Conservation (phyloP, 2,797 vertebrate species). For the Nannoperca obscura region DNA sequence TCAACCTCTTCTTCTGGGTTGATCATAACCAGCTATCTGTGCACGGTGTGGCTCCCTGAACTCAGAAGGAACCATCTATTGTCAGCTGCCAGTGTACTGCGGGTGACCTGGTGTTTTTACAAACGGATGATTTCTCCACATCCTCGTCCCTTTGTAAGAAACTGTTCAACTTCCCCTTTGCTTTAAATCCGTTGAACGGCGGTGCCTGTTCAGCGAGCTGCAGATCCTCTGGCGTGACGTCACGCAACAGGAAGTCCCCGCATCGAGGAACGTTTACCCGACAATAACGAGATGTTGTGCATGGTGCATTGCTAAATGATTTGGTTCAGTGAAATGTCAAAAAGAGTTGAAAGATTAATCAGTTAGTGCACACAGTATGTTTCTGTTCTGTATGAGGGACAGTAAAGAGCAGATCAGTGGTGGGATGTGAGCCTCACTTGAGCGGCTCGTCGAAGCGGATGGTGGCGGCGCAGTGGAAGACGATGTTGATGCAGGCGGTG, state of each 20-base stretch:
- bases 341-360: background rate
- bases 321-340: background rate
- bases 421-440: conserved; percentile 86
- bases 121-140: conserved; percentile 33
- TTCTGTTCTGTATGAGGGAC: background rate
- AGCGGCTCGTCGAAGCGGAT: conserved; percentile 97
- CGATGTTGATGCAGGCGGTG: conserved; percentile 87
- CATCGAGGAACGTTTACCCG: background rate
- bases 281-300: background rate
- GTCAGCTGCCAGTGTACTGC: background rate
- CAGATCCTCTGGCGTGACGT: conserved; percentile 10
- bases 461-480: conserved; percentile 99
- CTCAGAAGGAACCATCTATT: conserved; percentile 1
- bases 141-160: conserved; percentile 17
- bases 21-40: background rate
- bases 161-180: conserved; percentile 25
- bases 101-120: background rate
- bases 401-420: background rate
- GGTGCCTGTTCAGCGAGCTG: background rate
- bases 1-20: background rate
- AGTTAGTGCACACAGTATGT: too few relatives aligned
- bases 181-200: background rate
- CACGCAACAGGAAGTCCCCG: conserved; percentile 29
- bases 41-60: background rate
- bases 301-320: background rate